Base-by-base conservation (phyloP, 2,888 invertebrate species). In the Volucella bombylans region DNA sequence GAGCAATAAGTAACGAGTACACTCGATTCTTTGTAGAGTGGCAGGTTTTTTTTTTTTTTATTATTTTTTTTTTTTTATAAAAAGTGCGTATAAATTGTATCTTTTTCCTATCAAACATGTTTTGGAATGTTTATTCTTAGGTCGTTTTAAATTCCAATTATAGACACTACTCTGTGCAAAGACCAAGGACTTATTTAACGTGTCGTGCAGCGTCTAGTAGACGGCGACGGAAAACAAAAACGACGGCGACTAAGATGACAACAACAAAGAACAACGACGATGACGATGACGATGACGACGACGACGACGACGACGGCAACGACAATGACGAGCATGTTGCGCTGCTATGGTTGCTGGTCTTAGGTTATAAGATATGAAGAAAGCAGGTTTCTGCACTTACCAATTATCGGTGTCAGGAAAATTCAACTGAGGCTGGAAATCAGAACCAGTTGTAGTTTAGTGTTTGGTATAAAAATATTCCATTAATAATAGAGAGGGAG, bases 111-210 rank as follows among this genome's bases (percentile, higher is more conserved):
- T 65, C 79, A 65, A 82, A 82, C 81, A 77, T 59, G 81, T 69
- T 82, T 76, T 81, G 69, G 69, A 79, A 82, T 80, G 68, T 68
- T 73, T 82, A 82, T 82, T 82, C 82, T 82, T 82, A 79, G 82
- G 68, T 73, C 54, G 79, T 79, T 79, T 80, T 54, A n/a, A 80
- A 69, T 71, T 83, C 83, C 80, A 83, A 83, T 80, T 74, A 80
- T 80, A 83, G 83, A 83, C 64, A 83, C 64, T 57, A 31, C 67
- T 62, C 54, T 73, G 65, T 64, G 68, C 79, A 31, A 64, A 80
- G 49, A 80, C 83, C 83, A 83, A 83, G 83, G 83, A 80, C 83
- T 83, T 83, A 82, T 72, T 77, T 62, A 72, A 79, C 78, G 59
- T 64, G 55, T 61, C 52, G 50, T 72, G 50, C 43, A 45, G 23